Evolutionary conservation across 2,113 vertebrate genomes (phyloP), one percentile per base, ranked within the genome.

Genomic region (Mus pahari): DNA sequence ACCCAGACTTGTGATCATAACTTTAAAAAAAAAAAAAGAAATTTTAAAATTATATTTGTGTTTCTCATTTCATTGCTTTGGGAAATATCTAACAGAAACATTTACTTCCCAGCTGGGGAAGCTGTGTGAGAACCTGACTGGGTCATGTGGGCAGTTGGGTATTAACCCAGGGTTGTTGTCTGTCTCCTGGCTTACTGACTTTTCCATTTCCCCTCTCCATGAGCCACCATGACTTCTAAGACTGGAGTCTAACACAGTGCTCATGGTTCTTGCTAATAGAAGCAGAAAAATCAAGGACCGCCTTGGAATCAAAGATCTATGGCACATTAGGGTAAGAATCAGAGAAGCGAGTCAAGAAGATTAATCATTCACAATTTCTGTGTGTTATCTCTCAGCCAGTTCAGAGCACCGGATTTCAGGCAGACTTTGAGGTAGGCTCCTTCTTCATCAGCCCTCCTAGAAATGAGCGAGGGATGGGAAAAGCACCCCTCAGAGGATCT

Each of bases 231-330:
- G 53, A 53, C 66, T 62, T 95, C 89, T 94, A 77, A 91, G 66
- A 70, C 8, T 39, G 82, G 36, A 48, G 36, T 75, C 53, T 83
- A 14, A 93, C 0, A 20, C 45, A 86, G 31, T 87, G 74, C 83
- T 87, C 60, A 48, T 75, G 64, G 19, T n/a, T 96, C 50, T 90
- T 93, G n/a, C 55, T 94, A 86, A 86, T 19, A 7, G 39, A 86
- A 82, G 19, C 31, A 71, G 66, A 33, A 92, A 86, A 94, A 88
- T 53, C 22, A 68, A 88, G 53, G 26, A 66, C 50, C 2, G 45
- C 58, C n/a, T 81, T 86, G 53, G 42, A 94, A 92, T 10, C 16
- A 53, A 2, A 26, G 42, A 60, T 64, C 79, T 82, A 19, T 91
- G 70, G 58, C 33, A 33, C 68, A 68, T 89, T 22, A 82, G 9